phyloP scores from a whole-genome alignment of 2,888 invertebrate genomes.

The Drosophila subsilvestris region DNA sequence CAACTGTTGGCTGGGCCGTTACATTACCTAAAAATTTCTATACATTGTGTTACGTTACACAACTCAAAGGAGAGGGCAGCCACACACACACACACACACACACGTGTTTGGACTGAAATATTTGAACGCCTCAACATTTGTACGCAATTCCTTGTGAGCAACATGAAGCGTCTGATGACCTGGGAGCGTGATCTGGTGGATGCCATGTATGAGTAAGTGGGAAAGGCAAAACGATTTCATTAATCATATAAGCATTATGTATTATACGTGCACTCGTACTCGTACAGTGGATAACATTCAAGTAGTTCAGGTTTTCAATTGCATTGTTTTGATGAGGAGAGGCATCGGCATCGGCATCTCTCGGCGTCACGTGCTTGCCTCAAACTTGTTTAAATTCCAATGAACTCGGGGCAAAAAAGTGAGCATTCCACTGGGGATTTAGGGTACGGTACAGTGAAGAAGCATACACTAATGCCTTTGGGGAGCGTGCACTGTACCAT shows the following conservation, averaged over 20 bases:
- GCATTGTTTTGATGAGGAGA: constrained; percentile 48
- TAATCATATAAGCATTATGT: constrained; percentile 37
- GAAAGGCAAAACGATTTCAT: constrained; percentile 54
- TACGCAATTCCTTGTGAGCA: constrained; percentile 58
- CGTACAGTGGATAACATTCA: constrained; percentile 3
- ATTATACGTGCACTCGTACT: constrained; percentile 6
- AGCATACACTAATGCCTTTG: background rate
- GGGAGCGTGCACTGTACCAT: background rate
- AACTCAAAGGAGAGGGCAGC: constrained; percentile 11
- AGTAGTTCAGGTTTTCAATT: constrained; percentile 59
- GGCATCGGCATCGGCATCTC: constrained; percentile 6
- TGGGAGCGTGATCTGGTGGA: constrained; percentile 82
- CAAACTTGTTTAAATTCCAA: constrained; percentile 65
- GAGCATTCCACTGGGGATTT: constrained; percentile 16
- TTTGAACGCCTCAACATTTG: constrained; percentile 27
- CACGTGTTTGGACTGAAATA: constrained; percentile 23
- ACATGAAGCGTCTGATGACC: constrained; percentile 81
- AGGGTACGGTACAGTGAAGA: constrained; percentile 23
- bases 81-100: constrained; percentile 23
- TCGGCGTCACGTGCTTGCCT: constrained; percentile 41
- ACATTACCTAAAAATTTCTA: constrained; percentile 54
- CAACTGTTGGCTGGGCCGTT: constrained; percentile 41
- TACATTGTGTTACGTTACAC: constrained; percentile 33
- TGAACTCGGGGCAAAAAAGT: constrained; percentile 50
- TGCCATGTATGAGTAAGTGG: constrained; percentile 82